phyloP scores from a whole-genome alignment of 2,797 vertebrate species.

The Echiichthys vipera region DNA sequence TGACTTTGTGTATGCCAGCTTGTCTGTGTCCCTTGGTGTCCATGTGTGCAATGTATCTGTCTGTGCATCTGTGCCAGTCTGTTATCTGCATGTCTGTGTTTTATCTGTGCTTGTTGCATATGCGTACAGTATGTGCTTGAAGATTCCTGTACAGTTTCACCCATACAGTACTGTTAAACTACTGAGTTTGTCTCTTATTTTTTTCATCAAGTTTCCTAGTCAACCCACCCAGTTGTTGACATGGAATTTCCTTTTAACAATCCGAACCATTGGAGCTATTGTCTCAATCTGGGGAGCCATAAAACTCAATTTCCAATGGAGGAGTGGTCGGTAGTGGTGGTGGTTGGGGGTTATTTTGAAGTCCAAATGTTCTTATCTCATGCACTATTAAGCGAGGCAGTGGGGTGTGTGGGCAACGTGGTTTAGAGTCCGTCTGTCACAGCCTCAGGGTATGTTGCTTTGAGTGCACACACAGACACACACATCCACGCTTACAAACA shows the following conservation, averaged over 20 bases:
- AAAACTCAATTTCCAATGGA: slow-evolving; percentile 82
- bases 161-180: background rate
- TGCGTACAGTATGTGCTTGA: slow-evolving; percentile 2
- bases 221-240: slow-evolving; percentile 38
- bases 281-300: slow-evolving; percentile 65
- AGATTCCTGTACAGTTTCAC: background rate
- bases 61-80: slow-evolving; percentile 46
- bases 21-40: slow-evolving; percentile 40
- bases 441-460: slow-evolving; percentile 72
- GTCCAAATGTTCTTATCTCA: slow-evolving; percentile 87
- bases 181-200: slow-evolving; percentile 19
- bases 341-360: slow-evolving; percentile 67
- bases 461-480: slow-evolving; percentile 49
- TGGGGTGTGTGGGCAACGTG: slow-evolving; percentile 79
- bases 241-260: slow-evolving; percentile 49
- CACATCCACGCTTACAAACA: slow-evolving; percentile 17
- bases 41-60: slow-evolving; percentile 42
- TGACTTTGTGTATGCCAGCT: slow-evolving; percentile 14
- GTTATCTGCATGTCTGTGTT: slow-evolving; percentile 45
- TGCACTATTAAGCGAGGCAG: slow-evolving; percentile 86
- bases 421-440: slow-evolving; percentile 81
- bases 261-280: slow-evolving; percentile 58
- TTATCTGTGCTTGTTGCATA: background rate
- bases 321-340: slow-evolving; percentile 48
- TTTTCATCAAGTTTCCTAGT: slow-evolving; percentile 33